Conservation (phyloP, 1,140 invertebrate genomes). For the Conus ventricosus region DNA sequence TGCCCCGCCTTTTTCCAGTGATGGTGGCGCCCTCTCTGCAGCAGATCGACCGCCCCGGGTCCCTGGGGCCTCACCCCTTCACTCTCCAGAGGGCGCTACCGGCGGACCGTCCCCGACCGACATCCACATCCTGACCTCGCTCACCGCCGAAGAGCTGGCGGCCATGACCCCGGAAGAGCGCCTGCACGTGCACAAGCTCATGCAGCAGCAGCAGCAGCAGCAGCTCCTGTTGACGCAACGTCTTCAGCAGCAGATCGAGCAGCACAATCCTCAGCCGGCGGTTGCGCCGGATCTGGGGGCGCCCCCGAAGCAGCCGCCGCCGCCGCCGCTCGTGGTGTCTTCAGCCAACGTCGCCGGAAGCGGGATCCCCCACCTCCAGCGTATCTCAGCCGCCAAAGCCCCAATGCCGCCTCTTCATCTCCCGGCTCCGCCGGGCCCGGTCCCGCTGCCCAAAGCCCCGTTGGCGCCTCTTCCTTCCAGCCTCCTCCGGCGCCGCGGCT, state of each 20-base stretch:
- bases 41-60: not conserved
- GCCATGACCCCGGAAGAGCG: not conserved
- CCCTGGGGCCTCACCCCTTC: not conserved
- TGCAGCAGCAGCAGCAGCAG: slow-evolving; percentile 1
- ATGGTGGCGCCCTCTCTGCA: not conserved
- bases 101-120: no score
- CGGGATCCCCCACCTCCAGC: not conserved
- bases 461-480: no score
- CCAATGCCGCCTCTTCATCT: not conserved
- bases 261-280: not conserved
- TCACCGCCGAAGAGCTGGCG: not conserved
- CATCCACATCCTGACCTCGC: not conserved
- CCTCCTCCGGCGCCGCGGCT: no score
- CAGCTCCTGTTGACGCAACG: not conserved
- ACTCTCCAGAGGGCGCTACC: no score
- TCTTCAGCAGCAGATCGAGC: not conserved
- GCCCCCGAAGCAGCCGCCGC: not conserved
- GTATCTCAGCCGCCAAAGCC: not conserved
- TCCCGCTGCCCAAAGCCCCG: no score
- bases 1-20: not conserved
- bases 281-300: not conserved
- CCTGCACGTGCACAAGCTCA: not conserved
- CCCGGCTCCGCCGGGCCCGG: not conserved
- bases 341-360: not conserved
- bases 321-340: not conserved